Evolutionary conservation across 2,888 invertebrate species (phyloP), one percentile per base, ranked within the genome.

Genomic region (Troglohyphantes excavatus): DNA sequence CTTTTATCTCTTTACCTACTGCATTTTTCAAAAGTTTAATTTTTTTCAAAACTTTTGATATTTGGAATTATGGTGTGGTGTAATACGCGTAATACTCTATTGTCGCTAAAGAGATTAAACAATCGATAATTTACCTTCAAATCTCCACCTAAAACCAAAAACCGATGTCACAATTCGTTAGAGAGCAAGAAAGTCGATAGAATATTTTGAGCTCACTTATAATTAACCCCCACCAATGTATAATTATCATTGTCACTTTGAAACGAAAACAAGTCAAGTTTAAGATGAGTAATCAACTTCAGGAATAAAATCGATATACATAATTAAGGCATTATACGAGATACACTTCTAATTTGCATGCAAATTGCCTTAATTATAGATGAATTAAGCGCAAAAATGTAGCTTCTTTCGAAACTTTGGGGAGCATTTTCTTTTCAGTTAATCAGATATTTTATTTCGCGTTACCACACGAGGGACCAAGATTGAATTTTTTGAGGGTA

Each of bases 311-410:
- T 53, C 53, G 53, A 53, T 53, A 53, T 53, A 53, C 53, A 53
- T 53, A 53, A 53, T 53, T 53, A 53, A 53, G 53, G 53, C 53
- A 53, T 53, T 53, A 53, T 53, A 53, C 17, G 53, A 53, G 53
- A n/a, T n/a, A 53, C 53, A 53, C 53, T 17, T n/a, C 53, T 53
- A 53, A 53, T 53, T 53, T 53, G 53, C 53, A 53, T 53, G 53
- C 53, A 53, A 53, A 53, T 53, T 53, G 53, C 53, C 53, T 53
- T 53, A 53, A 53, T 53, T 53, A 53, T 53, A 53, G 53, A 53
- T 53, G 53, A 53, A 53, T 53, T 53, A 53, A 53, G 53, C 17
- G 17, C 53, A 53, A 53, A 53, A 53, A 53, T 53, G 53, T 53
- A 53, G 53, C 53, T 53, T 53, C 53, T 53, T 53, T 53, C 53